Evolutionary conservation across 1,140 invertebrate genomes (phyloP).

Genomic region (Papilio dardanus): DNA sequence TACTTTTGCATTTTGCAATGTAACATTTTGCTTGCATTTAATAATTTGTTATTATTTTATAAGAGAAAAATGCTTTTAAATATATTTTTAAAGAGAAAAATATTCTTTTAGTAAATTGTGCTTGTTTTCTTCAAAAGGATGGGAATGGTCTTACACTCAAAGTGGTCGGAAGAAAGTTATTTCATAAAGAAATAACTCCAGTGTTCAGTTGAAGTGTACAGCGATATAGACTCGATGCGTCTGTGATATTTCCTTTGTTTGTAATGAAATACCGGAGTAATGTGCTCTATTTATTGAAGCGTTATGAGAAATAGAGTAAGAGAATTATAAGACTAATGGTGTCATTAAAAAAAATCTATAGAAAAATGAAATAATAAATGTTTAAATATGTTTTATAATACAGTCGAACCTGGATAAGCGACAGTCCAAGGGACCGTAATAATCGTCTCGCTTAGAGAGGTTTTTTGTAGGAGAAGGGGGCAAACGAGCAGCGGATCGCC

Average conservation of each 20-base stretch:
- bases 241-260: background rate
- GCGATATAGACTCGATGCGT: background rate
- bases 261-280: slow-evolving; percentile 1
- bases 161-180: background rate
- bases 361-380: background rate
- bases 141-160: background rate
- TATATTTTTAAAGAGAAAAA: too few species aligned
- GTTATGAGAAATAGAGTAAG: background rate
- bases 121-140: background rate
- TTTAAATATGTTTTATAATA: background rate
- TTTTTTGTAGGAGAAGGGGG: too few species aligned
- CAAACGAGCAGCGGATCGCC: too few species aligned
- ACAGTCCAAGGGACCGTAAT: background rate
- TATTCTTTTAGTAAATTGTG: too few species aligned
- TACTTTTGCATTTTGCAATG: too few species aligned
- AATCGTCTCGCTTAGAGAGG: too few species aligned
- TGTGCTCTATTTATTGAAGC: background rate
- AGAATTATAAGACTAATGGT: too few species aligned
- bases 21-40: too few species aligned
- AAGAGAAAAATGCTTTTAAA: too few species aligned
- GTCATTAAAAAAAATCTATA: background rate
- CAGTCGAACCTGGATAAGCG: too few species aligned
- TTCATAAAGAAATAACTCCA: background rate
- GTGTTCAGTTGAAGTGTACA: background rate
- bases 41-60: too few species aligned